A percentile compares a stretch with the other conserved stretches of the same genome.
These are phyloP conservation scores for Trachelus iudaicus DNA, from an alignment of 2,888 invertebrate genomes.

Conservation along the genomic window DNA sequence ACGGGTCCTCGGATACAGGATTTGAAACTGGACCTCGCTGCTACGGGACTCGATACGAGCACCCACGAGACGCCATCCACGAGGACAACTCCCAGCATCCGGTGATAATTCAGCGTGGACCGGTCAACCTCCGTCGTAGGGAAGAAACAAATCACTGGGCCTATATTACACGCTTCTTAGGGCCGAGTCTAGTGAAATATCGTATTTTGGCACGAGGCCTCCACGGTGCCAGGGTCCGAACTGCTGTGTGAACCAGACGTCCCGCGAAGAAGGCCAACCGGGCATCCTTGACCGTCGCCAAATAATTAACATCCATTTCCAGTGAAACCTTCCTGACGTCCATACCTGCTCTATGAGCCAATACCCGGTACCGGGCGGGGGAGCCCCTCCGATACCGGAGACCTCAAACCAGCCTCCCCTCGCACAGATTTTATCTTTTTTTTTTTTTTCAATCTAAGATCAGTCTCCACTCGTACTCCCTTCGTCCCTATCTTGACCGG, in stretches of 20 bases:
- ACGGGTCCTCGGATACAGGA: not conserved
- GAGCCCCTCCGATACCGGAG: not conserved
- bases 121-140: conserved; percentile 33
- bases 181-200: conserved; percentile 53
- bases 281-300: conserved; percentile 38
- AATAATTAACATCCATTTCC: conserved; percentile 41
- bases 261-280: conserved; percentile 22
- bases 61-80: not conserved
- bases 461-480: not conserved
- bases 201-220: conserved; percentile 54
- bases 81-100: conserved; percentile 42
- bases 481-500: not conserved
- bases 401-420: not conserved
- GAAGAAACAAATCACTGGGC: conserved; percentile 58
- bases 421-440: not conserved
- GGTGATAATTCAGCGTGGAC: conserved; percentile 52
- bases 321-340: conserved; percentile 25
- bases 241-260: conserved; percentile 32
- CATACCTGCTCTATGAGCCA: conserved; percentile 25
- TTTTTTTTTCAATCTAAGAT: not conserved
- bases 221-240: conserved; percentile 6
- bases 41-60: not conserved
- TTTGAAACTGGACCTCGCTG: not conserved
- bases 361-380: not conserved
- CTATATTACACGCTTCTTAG: conserved; percentile 58